Conservation (phyloP, 37 sponge, comb jelly and placozoan genomes). For the Haliclona indistincta region DNA sequence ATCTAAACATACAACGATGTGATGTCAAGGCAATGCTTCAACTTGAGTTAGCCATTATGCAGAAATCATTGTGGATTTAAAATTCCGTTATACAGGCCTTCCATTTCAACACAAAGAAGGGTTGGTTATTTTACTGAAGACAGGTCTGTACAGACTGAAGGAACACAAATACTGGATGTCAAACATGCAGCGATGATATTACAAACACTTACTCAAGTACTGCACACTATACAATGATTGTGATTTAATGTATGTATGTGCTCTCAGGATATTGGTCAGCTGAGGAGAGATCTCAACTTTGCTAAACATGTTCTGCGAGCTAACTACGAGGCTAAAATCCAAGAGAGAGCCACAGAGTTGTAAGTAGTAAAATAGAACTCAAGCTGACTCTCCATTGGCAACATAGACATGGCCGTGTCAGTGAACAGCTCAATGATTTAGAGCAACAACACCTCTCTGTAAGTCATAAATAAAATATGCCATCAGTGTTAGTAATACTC, state of each 20-base stretch:
- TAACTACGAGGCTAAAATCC: slow-evolving; percentile 54
- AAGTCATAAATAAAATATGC: not conserved
- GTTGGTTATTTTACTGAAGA: slow-evolving; percentile 35
- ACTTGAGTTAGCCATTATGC: slow-evolving; percentile 2
- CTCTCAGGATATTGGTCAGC: slow-evolving; percentile 45
- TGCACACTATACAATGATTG: not conserved
- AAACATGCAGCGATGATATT: slow-evolving; percentile 32
- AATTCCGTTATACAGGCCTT: not conserved
- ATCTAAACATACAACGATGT: slow-evolving; percentile 27
- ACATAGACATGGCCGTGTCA: slow-evolving; percentile 32
- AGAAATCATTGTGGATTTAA: not conserved
- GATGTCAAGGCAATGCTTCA: slow-evolving; percentile 7
- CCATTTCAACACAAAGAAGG: slow-evolving; percentile 10
- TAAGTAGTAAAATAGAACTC: slow-evolving; percentile 17
- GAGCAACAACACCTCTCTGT: slow-evolving; percentile 61
- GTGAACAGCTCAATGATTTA: slow-evolving; percentile 36
- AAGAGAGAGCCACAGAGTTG: slow-evolving; percentile 65
- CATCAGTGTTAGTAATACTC: not conserved
- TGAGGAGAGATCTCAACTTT: slow-evolving; percentile 58
- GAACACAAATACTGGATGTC: slow-evolving; percentile 53
- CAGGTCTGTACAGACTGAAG: slow-evolving; percentile 44
- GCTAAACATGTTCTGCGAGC: slow-evolving; percentile 57
- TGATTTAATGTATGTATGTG: not conserved
- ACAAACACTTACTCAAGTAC: slow-evolving; percentile 34
- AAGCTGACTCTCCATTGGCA: not conserved